Conservation (phyloP, 2,888 invertebrate species). For the Heliconius aoede region DNA sequence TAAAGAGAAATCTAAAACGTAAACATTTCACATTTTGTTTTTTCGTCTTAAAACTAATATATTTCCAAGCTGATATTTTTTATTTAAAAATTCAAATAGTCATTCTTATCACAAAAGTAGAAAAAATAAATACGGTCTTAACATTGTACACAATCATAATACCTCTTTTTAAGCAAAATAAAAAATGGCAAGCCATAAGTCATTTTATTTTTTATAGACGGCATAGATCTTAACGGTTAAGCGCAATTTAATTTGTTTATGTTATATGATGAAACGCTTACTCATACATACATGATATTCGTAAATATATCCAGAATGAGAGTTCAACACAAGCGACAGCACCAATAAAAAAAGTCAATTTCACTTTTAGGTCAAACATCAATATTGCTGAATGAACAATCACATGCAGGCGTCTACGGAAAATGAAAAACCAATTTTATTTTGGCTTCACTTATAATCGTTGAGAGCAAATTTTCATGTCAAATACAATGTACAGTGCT, state of each 20-base stretch:
- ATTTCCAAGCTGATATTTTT: too few relatives aligned
- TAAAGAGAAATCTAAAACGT: neutral
- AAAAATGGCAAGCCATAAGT: too few relatives aligned
- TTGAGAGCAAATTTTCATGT: conserved; percentile 70
- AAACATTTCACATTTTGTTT: too few relatives aligned
- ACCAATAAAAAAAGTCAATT: conserved; percentile 6
- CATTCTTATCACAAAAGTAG: too few relatives aligned
- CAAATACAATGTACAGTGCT: conserved; percentile 68
- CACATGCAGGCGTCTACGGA: conserved; percentile 52
- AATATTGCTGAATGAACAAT: conserved; percentile 40
- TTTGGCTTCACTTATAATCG: conserved; percentile 55
- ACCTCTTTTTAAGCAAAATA: too few relatives aligned
- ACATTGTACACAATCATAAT: too few relatives aligned
- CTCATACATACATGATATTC: neutral
- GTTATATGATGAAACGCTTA: neutral
- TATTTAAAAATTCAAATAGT: too few relatives aligned
- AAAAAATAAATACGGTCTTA: too few relatives aligned
- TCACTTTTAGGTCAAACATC: conserved; percentile 14
- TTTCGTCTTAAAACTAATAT: too few relatives aligned
- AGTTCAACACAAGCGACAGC: neutral
- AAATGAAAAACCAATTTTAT: conserved; percentile 54
- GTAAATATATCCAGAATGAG: neutral
- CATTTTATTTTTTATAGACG: too few relatives aligned
- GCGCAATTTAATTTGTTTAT: too few relatives aligned
- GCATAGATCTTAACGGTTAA: too few relatives aligned